phyloP scores from a whole-genome alignment of 1,140 invertebrate species.

The Uloborus diversus region DNA sequence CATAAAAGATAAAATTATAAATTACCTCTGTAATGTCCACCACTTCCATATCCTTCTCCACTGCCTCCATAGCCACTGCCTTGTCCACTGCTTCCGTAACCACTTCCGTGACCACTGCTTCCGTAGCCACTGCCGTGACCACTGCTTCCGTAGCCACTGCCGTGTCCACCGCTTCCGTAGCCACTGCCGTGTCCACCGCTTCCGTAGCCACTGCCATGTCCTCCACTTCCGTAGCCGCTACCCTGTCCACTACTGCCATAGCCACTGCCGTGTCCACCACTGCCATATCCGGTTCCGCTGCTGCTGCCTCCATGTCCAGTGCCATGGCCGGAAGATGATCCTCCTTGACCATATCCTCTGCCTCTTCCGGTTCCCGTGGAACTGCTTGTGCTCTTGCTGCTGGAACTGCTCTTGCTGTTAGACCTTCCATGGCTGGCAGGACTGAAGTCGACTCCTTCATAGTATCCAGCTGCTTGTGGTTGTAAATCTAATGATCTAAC shows the following conservation, averaged over 20 bases:
- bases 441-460: not conserved
- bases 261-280: not conserved
- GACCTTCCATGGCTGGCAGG: constrained; percentile 13
- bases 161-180: not conserved
- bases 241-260: not conserved
- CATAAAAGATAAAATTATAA: not conserved
- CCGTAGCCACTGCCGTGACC: not conserved
- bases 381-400: constrained; percentile 6
- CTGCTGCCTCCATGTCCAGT: constrained; percentile 8
- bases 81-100: not conserved
- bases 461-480: constrained; percentile 20
- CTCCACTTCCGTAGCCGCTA: not conserved
- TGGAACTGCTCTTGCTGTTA: constrained; percentile 27
- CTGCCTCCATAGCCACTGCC: not conserved
- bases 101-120: not conserved
- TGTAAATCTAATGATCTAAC: constrained; percentile 20
- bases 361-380: constrained; percentile 32
- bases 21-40: constrained; percentile 2
- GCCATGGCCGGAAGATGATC: constrained; percentile 20
- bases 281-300: not conserved
- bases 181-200: not conserved
- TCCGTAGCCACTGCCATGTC: not conserved
- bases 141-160: not conserved
- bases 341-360: constrained; percentile 36
- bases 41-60: not conserved